A percentile compares a stretch with the other conserved stretches of the same genome.
phyloP scores from a whole-genome alignment of 2,113 vertebrate genomes.

The Anguilla rostrata region DNA sequence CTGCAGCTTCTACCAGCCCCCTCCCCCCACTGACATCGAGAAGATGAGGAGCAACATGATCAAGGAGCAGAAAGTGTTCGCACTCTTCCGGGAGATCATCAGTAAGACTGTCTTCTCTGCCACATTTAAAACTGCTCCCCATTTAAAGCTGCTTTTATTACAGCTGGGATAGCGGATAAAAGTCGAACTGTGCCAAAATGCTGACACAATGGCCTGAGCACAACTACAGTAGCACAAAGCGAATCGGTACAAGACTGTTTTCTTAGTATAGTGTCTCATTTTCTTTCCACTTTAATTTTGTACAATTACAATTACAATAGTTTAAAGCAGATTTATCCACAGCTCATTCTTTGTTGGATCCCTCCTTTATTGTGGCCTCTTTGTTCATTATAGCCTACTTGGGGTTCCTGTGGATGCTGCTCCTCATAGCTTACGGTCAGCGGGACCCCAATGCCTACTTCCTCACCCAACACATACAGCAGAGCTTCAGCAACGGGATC shows the following conservation, averaged over 20 bases:
- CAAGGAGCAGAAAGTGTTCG: slow-evolving; percentile 88
- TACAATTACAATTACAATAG: too few species aligned
- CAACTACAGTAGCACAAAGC: too few species aligned
- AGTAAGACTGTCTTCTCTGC: slow-evolving; percentile 62
- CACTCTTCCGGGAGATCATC: slow-evolving; percentile 84
- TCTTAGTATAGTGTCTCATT: too few species aligned
- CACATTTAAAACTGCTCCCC: neutral
- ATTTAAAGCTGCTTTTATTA: neutral
- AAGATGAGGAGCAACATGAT: slow-evolving; percentile 79
- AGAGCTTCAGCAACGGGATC: slow-evolving; percentile 81
- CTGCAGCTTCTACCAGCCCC: slow-evolving; percentile 80
- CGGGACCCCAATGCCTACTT: slow-evolving; percentile 87
- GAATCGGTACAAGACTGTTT: too few species aligned
- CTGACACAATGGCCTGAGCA: neutral
- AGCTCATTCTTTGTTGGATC: neutral
- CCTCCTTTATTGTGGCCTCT: slow-evolving; percentile 9
- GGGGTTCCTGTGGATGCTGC: slow-evolving; percentile 91
- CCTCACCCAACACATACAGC: slow-evolving; percentile 83
- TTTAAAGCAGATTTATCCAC: too few species aligned
- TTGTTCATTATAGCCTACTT: slow-evolving; percentile 75
- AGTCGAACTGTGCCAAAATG: too few species aligned
- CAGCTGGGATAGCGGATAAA: too few species aligned
- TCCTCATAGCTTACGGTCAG: slow-evolving; percentile 89
- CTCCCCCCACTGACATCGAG: slow-evolving; percentile 76
- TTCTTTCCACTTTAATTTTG: too few species aligned